Base-by-base conservation (phyloP, 1,140 invertebrate species). In the Anadara kagoshimensis region DNA sequence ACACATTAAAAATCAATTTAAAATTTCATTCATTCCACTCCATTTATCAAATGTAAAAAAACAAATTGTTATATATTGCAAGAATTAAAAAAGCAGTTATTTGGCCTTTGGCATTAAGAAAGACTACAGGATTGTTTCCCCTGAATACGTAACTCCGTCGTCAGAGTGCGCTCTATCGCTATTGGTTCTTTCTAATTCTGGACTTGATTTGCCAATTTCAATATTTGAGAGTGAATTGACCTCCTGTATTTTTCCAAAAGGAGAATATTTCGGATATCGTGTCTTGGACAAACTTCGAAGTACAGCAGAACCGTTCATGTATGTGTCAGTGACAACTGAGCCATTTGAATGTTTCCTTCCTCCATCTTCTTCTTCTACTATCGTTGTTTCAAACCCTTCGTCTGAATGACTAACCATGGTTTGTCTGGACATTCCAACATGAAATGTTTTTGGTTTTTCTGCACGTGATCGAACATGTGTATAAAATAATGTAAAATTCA, bases 401-500 rank as follows among this genome's bases (percentile, higher is more conserved):
- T 69, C 70, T 11, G 59, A 57, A 29, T 76, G 64, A 41, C 69
- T 54, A 45, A 45, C 62, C n/a, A 64, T 45, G 5, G 16, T 67
- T 44, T 70, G 70, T 29, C 61, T 63, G 12, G 51, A 70, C 8
- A 8, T 59, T 12, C 54, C 67, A 68, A 20, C 58, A 53, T 36
- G 58, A 69, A 51, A 70, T 53, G 41, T 78, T n/a, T 43, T 53
- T 26, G 76, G 70, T 22, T 73, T 73, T 11, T 67, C 74, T 22
- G 76, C 68, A 7, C 84, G 75, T 14, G 85, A 85, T 44, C 82
- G 78, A 7, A 84, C 83, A 75, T 88, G 85, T 5, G 83, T 80
- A 64, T 88, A 88, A 66, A 86, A 88, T 10, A 88, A 71, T 26
- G 85, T 84, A 66, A 88, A 88, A 66, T 88, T 88, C 72, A 86